Evolutionary conservation across 2,888 invertebrate species (phyloP), one percentile per base, ranked within the genome.

Genomic region (Drosophila neotestacea): DNA sequence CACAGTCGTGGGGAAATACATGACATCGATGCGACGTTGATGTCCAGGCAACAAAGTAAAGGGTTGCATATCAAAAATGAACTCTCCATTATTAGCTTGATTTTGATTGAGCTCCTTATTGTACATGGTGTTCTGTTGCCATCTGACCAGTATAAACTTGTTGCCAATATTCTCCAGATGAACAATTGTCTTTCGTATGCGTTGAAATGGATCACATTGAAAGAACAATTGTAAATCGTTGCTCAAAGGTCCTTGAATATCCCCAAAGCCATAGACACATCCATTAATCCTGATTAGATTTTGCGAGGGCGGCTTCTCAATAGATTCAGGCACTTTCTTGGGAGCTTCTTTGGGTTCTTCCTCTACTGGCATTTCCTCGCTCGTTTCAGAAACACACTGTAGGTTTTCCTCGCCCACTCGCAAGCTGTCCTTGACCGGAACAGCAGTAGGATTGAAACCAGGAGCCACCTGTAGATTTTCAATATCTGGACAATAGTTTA

Each of bases 231-330:
- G n/a, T 0, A 81, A 4, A 0, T 73, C 60, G 4, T 75, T 60
- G 30, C 47, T 71, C 16, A 76, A 46, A 0, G 58, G 4, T 16
- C 73, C 73, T 0, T 59, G 66, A 7, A 50, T 63, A 0, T 62
- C 42, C 0, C 65, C 59, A 34, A 73, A 70, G 4, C 71, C 61
- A 7, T 54, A 71, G 0, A 55, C 0, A 2, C 41, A 16, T 0
- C 89, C 91, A 54, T 91, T 91, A 41, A 91, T 72, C 27, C 64
- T 67, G 0, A 91, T 36, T 0, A 74, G 74, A 50, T 88, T 80
- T 6, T 75, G 59, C 0, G 38, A 0, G 13, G 38, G 39, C 6
- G 38, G 39, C 6, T 27, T 16, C 2, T 7, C 28, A 4, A 5
- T 10, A 3, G 0, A 0, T 5, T 16, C 36, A 9, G 11, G 16